Base-by-base conservation (phyloP, 2,113 vertebrate species). In the Sitta europaea region DNA sequence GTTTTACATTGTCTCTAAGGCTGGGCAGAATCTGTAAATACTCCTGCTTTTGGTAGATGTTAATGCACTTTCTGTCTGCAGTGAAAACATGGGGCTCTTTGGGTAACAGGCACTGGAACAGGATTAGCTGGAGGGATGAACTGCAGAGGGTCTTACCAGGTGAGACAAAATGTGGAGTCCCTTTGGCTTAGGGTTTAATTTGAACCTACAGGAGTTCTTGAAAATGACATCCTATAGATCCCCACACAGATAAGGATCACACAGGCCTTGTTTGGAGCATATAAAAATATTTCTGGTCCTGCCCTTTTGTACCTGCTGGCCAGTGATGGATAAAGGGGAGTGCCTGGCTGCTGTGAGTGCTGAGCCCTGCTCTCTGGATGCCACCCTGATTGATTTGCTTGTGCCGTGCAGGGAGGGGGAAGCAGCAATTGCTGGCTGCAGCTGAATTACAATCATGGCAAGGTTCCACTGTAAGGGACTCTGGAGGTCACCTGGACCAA, bases 111-210 rank as follows among this genome's bases (percentile, higher is more conserved):
- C 38, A 27, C 12, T 33, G 43, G 58, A 82, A 45, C n/a, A 74
- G 79, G 87, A 90, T 75, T 76, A 87, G 82, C 65, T 85, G 92
- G 73, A 79, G 85, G 79, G 86, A 81, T 92, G 77, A 95, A 88
- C 62, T 65, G 78, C 57, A 80, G 76, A 90, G 54, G 70, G 36
- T 57, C 54, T 94, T 21, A 82, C 57, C 66, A 57, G 66, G 81
- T 62, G 68, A 91, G 27, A 75, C 58, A 78, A 82, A 68, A 54
- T 9, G 48, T 43, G 77, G 33, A 65, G 87, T 85, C 68, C 59
- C 53, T 92, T 71, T 80, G 61, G 55, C 17, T 93, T 48, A 16
- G 82, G 57, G 35, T 33, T 70, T 65, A 51, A 51, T 48, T 61
- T 0, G 0, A 84, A 78, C 84, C 62, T 72, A 77, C 48, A 38